Evolutionary conservation across 2,113 vertebrate genomes (phyloP), one percentile per base, ranked within the genome.

Genomic region (Rattus rattus): DNA sequence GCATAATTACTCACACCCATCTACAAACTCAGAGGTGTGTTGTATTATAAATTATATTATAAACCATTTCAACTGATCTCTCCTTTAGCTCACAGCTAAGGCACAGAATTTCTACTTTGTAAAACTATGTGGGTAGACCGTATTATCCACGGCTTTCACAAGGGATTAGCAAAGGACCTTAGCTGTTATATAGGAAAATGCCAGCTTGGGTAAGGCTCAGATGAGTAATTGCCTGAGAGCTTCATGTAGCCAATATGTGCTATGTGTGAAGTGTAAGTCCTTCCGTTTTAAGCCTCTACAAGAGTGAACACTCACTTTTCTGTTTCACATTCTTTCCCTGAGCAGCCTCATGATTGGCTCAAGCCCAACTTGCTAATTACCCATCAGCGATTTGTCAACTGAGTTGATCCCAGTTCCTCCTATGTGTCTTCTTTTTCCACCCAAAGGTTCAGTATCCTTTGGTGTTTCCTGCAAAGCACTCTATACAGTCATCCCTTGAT

Each of bases 11-110:
- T 52, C 52, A 33, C 16, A 22, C 17, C 59, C 26, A 75, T 76
- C 61, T 90, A 79, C 26, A 52, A 36, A 76, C 17, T 72, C 43
- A 90, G 73, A n/a, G 65, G 79, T 1, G 0, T 26, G 67, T 94
- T 75, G 91, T 36, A 91, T 24, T 56, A 49, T 13, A 91, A 86
- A 93, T 94, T 49, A 59, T 36, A 91, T 24, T 56, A 49, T 13
- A 91, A 86, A 93, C 93, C 39, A 59, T 79, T 83, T 94, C 49
- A 75, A 83, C 84, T 52, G 59, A 67, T 72, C 36, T 94, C 56
- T 63, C 67, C 84, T 59, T 88, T 92, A 91, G 73, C 63, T 39
- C 67, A 72, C 3, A 81, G 33, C 87, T 85, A 89, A 69, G 61
- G 61, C 0, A 11, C n/a, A 47, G 20, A 30, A 75, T 73, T 91